Base-by-base conservation (phyloP, 1,140 invertebrate genomes). In the Neotoxoptera formosana region DNA sequence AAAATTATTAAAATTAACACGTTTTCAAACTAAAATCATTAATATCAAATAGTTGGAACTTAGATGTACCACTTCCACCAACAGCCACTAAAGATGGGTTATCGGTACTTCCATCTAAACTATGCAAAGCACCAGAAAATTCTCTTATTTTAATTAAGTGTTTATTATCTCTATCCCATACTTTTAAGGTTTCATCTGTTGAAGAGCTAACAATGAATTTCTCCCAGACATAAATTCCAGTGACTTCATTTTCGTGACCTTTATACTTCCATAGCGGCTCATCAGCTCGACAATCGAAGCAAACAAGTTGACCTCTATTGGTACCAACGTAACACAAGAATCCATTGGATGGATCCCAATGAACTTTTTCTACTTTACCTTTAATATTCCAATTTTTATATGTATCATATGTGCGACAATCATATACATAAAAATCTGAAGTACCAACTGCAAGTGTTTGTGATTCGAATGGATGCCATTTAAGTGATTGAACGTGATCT, bases 311-410 rank as follows among this genome's bases (percentile, higher is more conserved):
- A 7, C 99, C 98, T 94, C 96, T 96, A 95, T 97, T 97, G 34
- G 97, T 98, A 92, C 97, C 97, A 94, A 97, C 96, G 96, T 98
- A 95, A 36, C 97, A 98, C 94, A 96, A 96, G 95, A 97, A 97
- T 8, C 97, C 96, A 94, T 97, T 96, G 93, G 96, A 96, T 91
- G 95, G 95, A 95, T 99, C 97, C 99, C 99, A 99, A 0, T 96
- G 94, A n/a, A 98, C 96, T 94, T 97, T 97, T 96, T 99, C 99
- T 53, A 99, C 97, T 96, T 99, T 98, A 36, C 97, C 97, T 51
- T 96, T 95, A 21, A 97, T 95, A 89, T 95, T 93, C 98, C 98
- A 99, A 3, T 95, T 96, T 95, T 97, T 97, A 94, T 96, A 95
- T 76, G 95, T 95, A 93, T 96, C 96, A 36, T 97, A 95, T 93